Base-by-base conservation (phyloP, 35 echinoderm and acorn worm species). In the Apostichopus japonicus region DNA sequence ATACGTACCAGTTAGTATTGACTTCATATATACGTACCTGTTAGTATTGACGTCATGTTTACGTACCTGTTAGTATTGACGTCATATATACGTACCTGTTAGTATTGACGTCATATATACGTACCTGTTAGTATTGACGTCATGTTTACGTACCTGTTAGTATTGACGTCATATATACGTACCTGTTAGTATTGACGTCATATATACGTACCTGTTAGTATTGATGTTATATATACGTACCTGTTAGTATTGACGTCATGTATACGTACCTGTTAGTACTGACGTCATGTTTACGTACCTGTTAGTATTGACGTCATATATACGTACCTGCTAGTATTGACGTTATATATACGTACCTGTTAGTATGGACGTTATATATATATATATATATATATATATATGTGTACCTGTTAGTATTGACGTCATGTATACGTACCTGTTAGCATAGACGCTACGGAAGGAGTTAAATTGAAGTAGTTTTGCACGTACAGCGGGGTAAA, bases 401-500 rank as follows among this genome's bases (percentile, higher is more conserved):
- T 33, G 2, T 33, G 27, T 33, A 33, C 27, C 27, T 33, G 27
- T 33, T 33, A 33, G 27, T 33, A 33, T 33, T 33, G 27, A 33
- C 27, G 27, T 33, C 2, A 33, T 33, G 27, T 33, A 67, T 65
- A 82, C 10, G 53, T 2, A 83, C 79, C 79, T 83, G 79, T 54
- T 17, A 83, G 51, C 17, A 53, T 51, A 13, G 79, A 44, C 0
- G 79, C 79, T 6, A 54, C 17, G 11, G 79, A 83, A 8, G 84
- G 84, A 19, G 84, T 24, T 4, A 87, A 1, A 6, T 22, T 22
- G 63, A 58, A 87, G 23, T 87, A 24, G 23, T 87, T 25, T 21
- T 87, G 10, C 6, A 58, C n/a, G 63, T 65, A 87, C 8, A 87
- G 56, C 21, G 84, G 84, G 2, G 14, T 23, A 44, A 87, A 87